phyloP scores from a whole-genome alignment of 1,140 invertebrate species.

The Leptopilina boulardi region DNA sequence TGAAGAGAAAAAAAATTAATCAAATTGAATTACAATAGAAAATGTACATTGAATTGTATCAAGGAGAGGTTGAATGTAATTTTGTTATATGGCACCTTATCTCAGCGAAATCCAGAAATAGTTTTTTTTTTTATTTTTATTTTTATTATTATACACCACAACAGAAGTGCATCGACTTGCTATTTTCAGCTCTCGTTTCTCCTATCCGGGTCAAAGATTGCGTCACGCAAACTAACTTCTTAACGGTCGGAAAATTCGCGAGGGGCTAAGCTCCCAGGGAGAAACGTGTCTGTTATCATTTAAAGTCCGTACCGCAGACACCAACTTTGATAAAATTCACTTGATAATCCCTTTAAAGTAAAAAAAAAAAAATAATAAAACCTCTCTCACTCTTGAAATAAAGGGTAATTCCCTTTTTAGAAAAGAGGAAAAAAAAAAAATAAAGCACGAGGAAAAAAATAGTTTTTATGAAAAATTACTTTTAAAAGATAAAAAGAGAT shows the following conservation, averaged over 20 bases:
- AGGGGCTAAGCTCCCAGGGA: constrained; percentile 1
- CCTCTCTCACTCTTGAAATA: too few species aligned
- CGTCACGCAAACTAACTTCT: constrained; percentile 11
- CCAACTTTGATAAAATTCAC: neutral
- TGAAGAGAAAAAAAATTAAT: too few species aligned
- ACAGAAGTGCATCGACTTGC: constrained; percentile 7
- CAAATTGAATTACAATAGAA: too few species aligned
- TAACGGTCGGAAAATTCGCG: neutral
- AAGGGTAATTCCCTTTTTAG: too few species aligned
- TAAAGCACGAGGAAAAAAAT: too few species aligned
- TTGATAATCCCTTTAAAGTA: too few species aligned
- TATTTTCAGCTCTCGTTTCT: constrained; percentile 2
- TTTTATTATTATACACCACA: too few species aligned
- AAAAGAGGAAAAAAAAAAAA: too few species aligned
- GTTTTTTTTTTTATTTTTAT: too few species aligned
- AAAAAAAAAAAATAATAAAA: too few species aligned
- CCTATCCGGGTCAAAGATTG: constrained; percentile 5
- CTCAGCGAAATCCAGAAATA: constrained; percentile 18
- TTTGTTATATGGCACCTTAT: neutral
- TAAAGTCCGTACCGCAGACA: neutral
- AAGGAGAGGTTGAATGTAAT: neutral
- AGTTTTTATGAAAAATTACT: too few species aligned
- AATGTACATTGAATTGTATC: neutral
- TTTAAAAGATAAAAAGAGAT: too few species aligned
- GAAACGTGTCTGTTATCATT: neutral